Evolutionary conservation across 1,140 invertebrate species (phyloP).

Genomic region (Euborellia annulipes): DNA sequence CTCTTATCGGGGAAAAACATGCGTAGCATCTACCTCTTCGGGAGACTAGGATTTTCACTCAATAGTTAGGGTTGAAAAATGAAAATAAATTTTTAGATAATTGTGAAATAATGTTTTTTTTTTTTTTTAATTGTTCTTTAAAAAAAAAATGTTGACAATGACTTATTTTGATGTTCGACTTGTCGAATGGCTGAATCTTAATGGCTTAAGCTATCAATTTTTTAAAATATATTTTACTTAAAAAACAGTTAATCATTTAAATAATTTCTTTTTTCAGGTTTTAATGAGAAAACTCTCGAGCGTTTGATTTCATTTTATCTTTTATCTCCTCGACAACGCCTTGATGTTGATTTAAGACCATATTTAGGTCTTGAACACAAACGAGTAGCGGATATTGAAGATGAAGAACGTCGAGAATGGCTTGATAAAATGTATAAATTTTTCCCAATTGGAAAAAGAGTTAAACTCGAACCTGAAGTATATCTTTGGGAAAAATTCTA

Average conservation of each 20-base stretch:
- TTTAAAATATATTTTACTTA: not conserved
- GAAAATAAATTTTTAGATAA: too few relatives aligned
- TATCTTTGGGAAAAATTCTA: conserved; percentile 65
- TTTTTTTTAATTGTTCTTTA: too few relatives aligned
- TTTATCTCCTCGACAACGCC: conserved; percentile 44
- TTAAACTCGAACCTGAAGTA: conserved; percentile 42
- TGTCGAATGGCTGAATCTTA: too few relatives aligned
- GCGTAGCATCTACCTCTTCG: too few relatives aligned
- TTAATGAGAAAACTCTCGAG: conserved; percentile 67
- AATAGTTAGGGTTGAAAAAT: too few relatives aligned
- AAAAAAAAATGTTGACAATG: too few relatives aligned
- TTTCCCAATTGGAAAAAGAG: conserved; percentile 41
- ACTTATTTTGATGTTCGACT: too few relatives aligned
- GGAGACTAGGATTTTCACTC: too few relatives aligned
- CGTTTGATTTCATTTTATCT: conserved; percentile 57
- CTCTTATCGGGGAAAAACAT: too few relatives aligned
- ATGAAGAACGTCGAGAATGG: conserved; percentile 46
- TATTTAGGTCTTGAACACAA: conserved; percentile 43
- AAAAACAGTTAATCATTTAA: not conserved
- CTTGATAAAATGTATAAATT: conserved; percentile 51
- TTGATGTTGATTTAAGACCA: conserved; percentile 50
- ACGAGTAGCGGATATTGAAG: conserved; percentile 46
- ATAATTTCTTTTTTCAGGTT: conserved; percentile 24
- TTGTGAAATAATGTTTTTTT: too few relatives aligned
- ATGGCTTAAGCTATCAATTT: not conserved